phyloP scores from a whole-genome alignment of 2,888 invertebrate species.

The Napeogenes sylphis region DNA sequence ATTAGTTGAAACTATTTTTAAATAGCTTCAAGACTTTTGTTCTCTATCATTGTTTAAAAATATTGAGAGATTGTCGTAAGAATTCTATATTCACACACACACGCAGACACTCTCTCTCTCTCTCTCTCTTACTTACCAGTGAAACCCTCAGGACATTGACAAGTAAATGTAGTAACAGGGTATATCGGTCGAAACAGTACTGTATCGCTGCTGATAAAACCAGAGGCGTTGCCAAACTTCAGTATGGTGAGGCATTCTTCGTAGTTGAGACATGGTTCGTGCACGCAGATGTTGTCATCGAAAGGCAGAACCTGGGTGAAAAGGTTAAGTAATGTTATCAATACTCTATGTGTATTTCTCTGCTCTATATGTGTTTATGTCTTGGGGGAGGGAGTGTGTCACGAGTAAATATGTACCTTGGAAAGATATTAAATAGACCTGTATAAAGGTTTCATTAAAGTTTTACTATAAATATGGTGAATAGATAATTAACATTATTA shows the following conservation, averaged over 20 bases:
- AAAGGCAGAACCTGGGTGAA: slow-evolving; percentile 88
- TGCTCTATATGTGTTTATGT: neutral
- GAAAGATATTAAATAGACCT: too few relatives aligned
- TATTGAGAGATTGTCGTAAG: too few relatives aligned
- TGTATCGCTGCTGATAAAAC: slow-evolving; percentile 91
- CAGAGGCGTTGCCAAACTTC: slow-evolving; percentile 94
- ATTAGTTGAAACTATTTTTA: too few relatives aligned
- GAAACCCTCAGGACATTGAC: slow-evolving; percentile 93
- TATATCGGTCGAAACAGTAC: slow-evolving; percentile 96
- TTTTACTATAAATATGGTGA: too few relatives aligned
- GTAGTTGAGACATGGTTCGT: slow-evolving; percentile 96
- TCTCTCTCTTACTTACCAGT: slow-evolving; percentile 77
- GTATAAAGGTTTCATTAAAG: too few relatives aligned
- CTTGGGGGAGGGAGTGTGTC: too few relatives aligned
- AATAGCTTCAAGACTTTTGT: too few relatives aligned
- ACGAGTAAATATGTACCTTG: too few relatives aligned
- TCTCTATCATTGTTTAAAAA: too few relatives aligned
- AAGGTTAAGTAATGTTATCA: neutral
- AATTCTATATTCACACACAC: too few relatives aligned
- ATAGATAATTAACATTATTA: too few relatives aligned
- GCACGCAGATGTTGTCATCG: slow-evolving; percentile 96
- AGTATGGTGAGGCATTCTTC: slow-evolving; percentile 94
- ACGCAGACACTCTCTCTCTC: too few relatives aligned
- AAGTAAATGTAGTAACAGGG: slow-evolving; percentile 95
- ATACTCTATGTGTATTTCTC: neutral